Evolutionary conservation across 1,140 invertebrate genomes (phyloP).

Genomic region (Drosophila willistoni): DNA sequence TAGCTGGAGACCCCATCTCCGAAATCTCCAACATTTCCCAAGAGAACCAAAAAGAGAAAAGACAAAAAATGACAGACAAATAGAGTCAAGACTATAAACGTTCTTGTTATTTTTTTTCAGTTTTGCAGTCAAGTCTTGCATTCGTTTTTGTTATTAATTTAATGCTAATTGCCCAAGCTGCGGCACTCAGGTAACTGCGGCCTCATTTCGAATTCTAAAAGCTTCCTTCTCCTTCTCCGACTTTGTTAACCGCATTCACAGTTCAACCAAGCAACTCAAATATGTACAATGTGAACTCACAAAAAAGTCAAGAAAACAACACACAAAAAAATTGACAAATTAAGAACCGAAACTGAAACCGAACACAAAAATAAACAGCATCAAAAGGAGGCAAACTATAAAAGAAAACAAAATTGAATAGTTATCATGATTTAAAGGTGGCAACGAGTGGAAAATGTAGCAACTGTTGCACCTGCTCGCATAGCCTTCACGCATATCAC

Average conservation of each 20-base stretch:
- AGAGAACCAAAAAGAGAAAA: background rate
- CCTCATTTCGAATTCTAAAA: slow-evolving; percentile 46
- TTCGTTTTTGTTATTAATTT: slow-evolving; percentile 60
- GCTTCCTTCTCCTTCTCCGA: background rate
- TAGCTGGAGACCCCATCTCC: background rate
- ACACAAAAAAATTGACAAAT: too few species aligned
- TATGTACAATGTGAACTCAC: background rate
- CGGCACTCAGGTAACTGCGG: slow-evolving; percentile 21
- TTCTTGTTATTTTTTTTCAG: background rate
- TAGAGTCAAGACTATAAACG: slow-evolving; percentile 66
- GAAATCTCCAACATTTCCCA: background rate
- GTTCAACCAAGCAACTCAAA: slow-evolving; percentile 10
- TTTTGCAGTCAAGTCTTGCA: slow-evolving; percentile 67
- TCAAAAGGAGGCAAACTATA: background rate
- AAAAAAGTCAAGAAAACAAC: background rate
- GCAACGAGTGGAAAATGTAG: slow-evolving; percentile 29
- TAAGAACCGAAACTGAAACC: too few species aligned
- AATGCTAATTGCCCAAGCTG: slow-evolving; percentile 67
- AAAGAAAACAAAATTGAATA: slow-evolving; percentile 42
- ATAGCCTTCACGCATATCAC: background rate
- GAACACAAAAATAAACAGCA: background rate
- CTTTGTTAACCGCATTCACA: slow-evolving; percentile 2
- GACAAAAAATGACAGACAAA: slow-evolving; percentile 6
- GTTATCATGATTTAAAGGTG: slow-evolving; percentile 47
- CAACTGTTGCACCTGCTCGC: slow-evolving; percentile 39